A percentile compares a stretch with the other conserved stretches of the same genome.
Conservation (phyloP, 2,888 invertebrate genomes). For the Phlogophora meticulosa region DNA sequence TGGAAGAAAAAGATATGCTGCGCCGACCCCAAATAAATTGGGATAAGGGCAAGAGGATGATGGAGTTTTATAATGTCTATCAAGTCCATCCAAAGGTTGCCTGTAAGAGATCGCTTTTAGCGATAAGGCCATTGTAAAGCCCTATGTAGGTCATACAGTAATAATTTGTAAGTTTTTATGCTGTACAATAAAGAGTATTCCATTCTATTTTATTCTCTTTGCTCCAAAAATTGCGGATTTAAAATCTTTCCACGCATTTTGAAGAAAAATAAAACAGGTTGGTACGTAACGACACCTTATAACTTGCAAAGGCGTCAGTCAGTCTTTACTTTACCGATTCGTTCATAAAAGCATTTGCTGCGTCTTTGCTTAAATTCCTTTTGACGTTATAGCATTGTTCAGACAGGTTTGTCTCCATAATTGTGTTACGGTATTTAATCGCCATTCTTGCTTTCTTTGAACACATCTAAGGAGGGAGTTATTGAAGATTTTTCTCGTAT, state of each 20-base stretch:
- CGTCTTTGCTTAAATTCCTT: conserved; percentile 16
- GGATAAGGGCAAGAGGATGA: too few relatives aligned
- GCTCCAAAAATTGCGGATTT: conserved; percentile 28
- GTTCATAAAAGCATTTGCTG: conserved; percentile 33
- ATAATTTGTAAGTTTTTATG: too few relatives aligned
- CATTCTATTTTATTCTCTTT: conserved; percentile 1
- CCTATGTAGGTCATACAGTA: too few relatives aligned
- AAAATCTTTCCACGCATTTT: conserved; percentile 39
- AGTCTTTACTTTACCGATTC: conserved; percentile 26
- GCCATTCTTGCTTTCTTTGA: conserved; percentile 46
- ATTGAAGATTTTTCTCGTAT: conserved; percentile 47
- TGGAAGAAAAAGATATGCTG: too few relatives aligned
- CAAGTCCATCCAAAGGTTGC: too few relatives aligned
- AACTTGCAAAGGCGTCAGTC: conserved; percentile 15
- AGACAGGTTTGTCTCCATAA: conserved; percentile 22
- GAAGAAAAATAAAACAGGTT: conserved; percentile 44
- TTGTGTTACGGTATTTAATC: conserved; percentile 55
- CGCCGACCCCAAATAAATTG: too few relatives aligned
- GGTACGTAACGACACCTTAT: conserved; percentile 26
- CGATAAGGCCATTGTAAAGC: too few relatives aligned
- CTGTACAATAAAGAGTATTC: too few relatives aligned
- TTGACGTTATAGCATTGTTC: conserved; percentile 7
- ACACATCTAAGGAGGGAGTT: conserved; percentile 42
- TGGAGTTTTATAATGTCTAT: too few relatives aligned
- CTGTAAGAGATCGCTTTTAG: too few relatives aligned